Evolutionary conservation across 2,888 invertebrate species (phyloP).

Genomic region (Actias luna): DNA sequence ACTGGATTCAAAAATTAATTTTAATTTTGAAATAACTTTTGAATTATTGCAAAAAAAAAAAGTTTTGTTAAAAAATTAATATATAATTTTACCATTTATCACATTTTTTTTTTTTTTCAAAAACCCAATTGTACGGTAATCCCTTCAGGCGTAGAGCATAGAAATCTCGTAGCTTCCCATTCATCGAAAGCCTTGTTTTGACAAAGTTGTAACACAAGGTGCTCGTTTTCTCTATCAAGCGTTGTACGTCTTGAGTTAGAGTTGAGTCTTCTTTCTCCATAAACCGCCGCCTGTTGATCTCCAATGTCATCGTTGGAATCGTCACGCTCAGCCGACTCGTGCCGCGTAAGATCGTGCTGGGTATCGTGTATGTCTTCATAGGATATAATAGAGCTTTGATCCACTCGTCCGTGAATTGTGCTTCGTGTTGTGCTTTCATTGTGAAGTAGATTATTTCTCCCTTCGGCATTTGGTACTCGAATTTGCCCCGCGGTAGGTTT

Average conservation of each 20-base stretch:
- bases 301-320: no score
- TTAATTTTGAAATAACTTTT: no score
- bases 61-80: no score
- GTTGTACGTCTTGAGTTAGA: background rate
- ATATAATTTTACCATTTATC: no score
- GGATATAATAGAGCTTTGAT: background rate
- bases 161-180: slow-evolving; percentile 16
- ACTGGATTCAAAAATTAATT: no score
- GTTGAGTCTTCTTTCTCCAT: slow-evolving; percentile 8
- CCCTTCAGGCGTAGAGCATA: slow-evolving; percentile 15
- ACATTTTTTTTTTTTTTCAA: no score
- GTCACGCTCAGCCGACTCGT: no score
- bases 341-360: no score
- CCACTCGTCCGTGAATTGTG: background rate
- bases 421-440: slow-evolving; percentile 1
- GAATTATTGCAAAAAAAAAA: no score
- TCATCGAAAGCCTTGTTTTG: slow-evolving; percentile 20
- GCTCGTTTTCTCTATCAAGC: slow-evolving; percentile 7
- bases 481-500: background rate
- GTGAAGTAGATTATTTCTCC: slow-evolving; percentile 14
- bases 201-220: slow-evolving; percentile 16
- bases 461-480: slow-evolving; percentile 15
- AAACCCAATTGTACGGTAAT: background rate
- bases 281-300: no score
- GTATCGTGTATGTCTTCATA: no score